These are phyloP conservation scores for Girardia tigrina DNA, from an alignment of 2,888 invertebrate genomes.

Conservation along the genomic window DNA sequence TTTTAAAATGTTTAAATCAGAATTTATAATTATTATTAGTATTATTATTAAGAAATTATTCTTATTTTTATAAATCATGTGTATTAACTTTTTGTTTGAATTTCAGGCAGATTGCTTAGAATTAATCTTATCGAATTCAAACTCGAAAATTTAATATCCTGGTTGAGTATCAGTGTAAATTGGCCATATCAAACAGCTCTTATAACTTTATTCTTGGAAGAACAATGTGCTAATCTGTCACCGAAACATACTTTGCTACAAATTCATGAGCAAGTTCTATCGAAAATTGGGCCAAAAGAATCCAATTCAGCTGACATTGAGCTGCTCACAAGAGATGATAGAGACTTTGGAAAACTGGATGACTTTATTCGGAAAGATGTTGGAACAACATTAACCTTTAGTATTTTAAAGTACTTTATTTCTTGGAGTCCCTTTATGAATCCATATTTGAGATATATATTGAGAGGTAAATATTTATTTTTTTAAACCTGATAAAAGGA, in stretches of 20 bases:
- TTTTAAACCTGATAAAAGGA: too few relatives aligned
- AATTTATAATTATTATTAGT: too few relatives aligned
- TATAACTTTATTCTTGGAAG: not conserved
- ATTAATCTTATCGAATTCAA: slow-evolving; percentile 14
- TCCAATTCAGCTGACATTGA: not conserved
- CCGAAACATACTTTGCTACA: not conserved
- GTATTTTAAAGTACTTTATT: not conserved
- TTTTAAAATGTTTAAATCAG: too few relatives aligned
- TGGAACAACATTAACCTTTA: not conserved
- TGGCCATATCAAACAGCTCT: not conserved
- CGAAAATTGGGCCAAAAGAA: not conserved
- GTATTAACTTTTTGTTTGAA: too few relatives aligned
- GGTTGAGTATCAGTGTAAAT: not conserved
- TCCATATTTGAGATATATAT: not conserved
- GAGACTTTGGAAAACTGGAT: not conserved
- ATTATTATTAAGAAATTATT: too few relatives aligned
- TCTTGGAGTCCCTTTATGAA: slow-evolving; percentile 3
- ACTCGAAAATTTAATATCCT: not conserved
- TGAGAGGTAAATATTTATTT: not conserved
- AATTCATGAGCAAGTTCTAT: not conserved
- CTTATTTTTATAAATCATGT: too few relatives aligned
- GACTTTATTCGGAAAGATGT: not conserved
- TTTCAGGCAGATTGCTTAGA: not conserved
- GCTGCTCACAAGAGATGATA: not conserved
- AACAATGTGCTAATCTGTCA: not conserved